A percentile compares a stretch with the other conserved stretches of the same genome.
phyloP scores from a whole-genome alignment of 2,113 vertebrate species.

The Hemiprocne comata region DNA sequence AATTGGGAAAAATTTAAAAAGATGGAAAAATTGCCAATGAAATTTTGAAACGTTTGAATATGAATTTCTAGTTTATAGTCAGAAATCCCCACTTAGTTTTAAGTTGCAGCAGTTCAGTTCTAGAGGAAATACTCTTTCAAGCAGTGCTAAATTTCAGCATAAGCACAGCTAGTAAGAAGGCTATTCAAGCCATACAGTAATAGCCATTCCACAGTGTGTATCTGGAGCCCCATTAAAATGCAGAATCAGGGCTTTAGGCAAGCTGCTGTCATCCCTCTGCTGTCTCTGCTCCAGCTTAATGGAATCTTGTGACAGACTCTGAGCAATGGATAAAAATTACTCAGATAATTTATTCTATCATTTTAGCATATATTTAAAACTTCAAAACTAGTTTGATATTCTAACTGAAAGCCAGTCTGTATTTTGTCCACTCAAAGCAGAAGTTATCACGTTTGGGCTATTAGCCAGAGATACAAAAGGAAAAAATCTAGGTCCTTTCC shows the following conservation, averaged over 20 bases:
- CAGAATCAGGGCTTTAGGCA: neutral
- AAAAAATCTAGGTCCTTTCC: neutral
- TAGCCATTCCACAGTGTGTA: neutral
- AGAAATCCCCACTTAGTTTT: neutral
- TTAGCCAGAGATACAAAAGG: neutral
- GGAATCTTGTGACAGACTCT: neutral
- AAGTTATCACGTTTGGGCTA: neutral
- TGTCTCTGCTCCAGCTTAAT: neutral
- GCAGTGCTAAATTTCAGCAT: neutral
- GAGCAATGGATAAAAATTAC: neutral
- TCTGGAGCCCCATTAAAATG: neutral
- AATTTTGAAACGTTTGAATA: neutral
- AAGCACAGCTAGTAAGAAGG: neutral
- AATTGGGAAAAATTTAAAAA: neutral
- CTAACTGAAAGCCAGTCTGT: neutral
- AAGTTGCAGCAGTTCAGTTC: neutral
- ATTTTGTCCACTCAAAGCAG: neutral
- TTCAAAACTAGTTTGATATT: neutral
- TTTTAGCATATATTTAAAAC: neutral
- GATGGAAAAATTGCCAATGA: neutral
- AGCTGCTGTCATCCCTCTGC: neutral
- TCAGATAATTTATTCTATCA: neutral
- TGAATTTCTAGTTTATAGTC: neutral
- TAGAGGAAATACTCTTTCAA: neutral
- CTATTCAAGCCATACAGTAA: neutral